Conservation (phyloP, 2,113 vertebrate species). For the Oncorhynchus mykiss region DNA sequence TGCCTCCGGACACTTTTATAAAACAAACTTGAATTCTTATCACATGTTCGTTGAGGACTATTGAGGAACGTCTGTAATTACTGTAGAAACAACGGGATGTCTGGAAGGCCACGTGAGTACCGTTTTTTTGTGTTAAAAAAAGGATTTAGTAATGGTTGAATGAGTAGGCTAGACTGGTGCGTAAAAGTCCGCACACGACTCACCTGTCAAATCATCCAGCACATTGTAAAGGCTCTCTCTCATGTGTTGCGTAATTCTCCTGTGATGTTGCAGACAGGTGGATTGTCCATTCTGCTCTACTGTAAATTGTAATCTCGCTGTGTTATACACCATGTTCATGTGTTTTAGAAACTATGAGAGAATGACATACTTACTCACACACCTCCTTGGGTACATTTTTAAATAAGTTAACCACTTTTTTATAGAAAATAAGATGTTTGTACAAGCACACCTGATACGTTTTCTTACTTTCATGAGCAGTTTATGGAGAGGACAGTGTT, state of each 20-base stretch:
- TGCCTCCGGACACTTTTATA: not conserved
- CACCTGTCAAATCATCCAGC: not conserved
- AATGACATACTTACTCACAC: no score
- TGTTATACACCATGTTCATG: not conserved
- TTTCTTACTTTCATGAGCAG: no score
- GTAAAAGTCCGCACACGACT: not conserved
- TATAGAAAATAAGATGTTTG: no score
- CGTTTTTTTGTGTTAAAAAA: not conserved
- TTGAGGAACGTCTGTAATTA: slow-evolving; percentile 21
- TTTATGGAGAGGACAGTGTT: no score
- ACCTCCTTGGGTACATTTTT: no score
- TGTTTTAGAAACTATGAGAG: not conserved
- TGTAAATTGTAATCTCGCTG: not conserved
- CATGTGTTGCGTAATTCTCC: not conserved
- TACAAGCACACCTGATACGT: no score
- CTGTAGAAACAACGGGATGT: slow-evolving; percentile 51
- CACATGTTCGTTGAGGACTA: slow-evolving; percentile 31
- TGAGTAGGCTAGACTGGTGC: not conserved
- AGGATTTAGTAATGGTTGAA: not conserved
- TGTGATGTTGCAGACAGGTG: not conserved
- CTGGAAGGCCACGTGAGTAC: slow-evolving; percentile 55
- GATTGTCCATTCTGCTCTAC: no score
- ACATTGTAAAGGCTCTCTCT: not conserved
- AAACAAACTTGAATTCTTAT: slow-evolving; percentile 21
- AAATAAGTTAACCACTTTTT: no score